Evolutionary conservation across 2,888 invertebrate species (phyloP).

Genomic region (Sturmia bella): DNA sequence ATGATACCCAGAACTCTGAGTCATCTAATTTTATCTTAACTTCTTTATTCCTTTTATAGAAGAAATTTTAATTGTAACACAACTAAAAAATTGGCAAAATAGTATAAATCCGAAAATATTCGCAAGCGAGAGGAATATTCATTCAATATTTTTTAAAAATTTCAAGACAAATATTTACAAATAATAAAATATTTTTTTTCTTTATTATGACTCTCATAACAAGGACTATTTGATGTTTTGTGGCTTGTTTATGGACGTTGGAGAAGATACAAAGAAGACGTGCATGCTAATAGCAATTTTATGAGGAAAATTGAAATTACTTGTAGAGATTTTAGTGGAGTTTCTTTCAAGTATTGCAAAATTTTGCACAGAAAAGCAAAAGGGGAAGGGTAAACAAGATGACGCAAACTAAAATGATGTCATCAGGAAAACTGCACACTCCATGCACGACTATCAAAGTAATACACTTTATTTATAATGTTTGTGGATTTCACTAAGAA

Average conservation of each 20-base stretch:
- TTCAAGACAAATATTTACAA: too few relatives aligned
- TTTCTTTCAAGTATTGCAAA: constrained; percentile 36
- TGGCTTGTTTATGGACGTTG: constrained; percentile 25
- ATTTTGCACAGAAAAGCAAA: constrained; percentile 56
- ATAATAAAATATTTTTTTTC: too few relatives aligned
- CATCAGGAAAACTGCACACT: constrained; percentile 38
- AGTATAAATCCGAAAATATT: too few relatives aligned
- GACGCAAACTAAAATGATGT: constrained; percentile 37
- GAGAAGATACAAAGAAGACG: neutral
- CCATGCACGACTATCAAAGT: constrained; percentile 7
- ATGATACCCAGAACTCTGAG: too few relatives aligned
- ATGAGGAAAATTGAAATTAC: constrained; percentile 50
- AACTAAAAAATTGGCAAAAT: too few relatives aligned
- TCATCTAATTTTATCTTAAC: too few relatives aligned
- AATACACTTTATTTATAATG: constrained; percentile 14
- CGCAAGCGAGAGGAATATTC: constrained; percentile 42
- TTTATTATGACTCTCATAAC: constrained; percentile 33
- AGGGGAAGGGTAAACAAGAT: neutral
- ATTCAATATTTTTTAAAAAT: too few relatives aligned
- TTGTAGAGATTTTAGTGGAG: constrained; percentile 54
- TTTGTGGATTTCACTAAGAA: too few relatives aligned
- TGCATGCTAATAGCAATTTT: constrained; percentile 10
- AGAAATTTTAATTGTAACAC: too few relatives aligned
- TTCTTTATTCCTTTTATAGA: too few relatives aligned
- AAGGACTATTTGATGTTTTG: constrained; percentile 35